Conservation (phyloP, 2,888 invertebrate genomes). For the Acanthosepion pharaonis region DNA sequence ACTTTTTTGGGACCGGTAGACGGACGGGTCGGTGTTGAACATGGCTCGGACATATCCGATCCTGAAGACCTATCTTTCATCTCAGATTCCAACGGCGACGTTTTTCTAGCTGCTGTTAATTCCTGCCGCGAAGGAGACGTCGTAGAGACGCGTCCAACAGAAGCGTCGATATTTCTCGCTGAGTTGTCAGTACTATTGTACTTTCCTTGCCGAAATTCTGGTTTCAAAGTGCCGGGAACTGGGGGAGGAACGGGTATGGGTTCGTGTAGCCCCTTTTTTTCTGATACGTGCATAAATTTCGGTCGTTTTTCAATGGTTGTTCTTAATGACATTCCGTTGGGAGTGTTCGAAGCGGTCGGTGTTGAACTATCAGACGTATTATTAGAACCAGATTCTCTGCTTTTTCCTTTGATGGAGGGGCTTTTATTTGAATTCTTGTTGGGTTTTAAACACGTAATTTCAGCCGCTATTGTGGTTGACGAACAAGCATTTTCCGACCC, state of each 20-base stretch:
- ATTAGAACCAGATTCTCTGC: neutral
- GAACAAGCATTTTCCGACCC: neutral
- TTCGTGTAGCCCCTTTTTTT: neutral
- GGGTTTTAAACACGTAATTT: neutral
- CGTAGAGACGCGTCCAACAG: neutral
- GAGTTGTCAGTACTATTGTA: neutral
- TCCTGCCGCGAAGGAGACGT: neutral
- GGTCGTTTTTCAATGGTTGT: neutral
- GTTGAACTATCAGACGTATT: neutral
- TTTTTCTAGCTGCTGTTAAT: neutral
- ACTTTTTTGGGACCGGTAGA: neutral
- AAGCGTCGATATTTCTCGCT: neutral
- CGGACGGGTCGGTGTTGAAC: neutral
- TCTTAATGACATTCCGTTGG: neutral
- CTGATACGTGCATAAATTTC: neutral
- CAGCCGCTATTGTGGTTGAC: neutral
- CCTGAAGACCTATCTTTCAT: neutral
- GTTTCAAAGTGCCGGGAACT: neutral
- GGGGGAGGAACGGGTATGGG: neutral
- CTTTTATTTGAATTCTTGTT: neutral
- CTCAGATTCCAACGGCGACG: neutral
- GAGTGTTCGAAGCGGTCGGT: neutral
- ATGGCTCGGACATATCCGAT: neutral
- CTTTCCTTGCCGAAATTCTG: neutral
- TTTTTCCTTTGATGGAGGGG: neutral